These are phyloP conservation scores for Oryctolagus cuniculus DNA, from an alignment of 2,113 vertebrate genomes.

Conservation along the genomic window mOryCun1.1 NC_091435.1:90609501-90610000, in stretches of 20 bases:
- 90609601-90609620: conserved; percentile 33
- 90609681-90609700: conserved; percentile 34
- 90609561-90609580: background rate
- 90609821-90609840: background rate
- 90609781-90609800: background rate
- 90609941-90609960: conserved; percentile 34
- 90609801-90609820: background rate
- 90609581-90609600: background rate
- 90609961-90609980: background rate
- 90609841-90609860: background rate
- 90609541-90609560: conserved; percentile 71
- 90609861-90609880: background rate
- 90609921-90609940: conserved; percentile 18
- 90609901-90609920: background rate
- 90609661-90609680: background rate
- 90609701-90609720: conserved; percentile 45
- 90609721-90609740: background rate
- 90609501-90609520: conserved; percentile 68
- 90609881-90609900: background rate
- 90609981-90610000: conserved; percentile 33
- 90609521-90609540: conserved; percentile 64
- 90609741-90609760: conserved; percentile 49
- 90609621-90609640: background rate
- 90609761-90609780: conserved; percentile 12
- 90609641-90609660: conserved; percentile 11